Base-by-base conservation (phyloP, 2,888 invertebrate genomes). In the Lycophotia porphyrea region DNA sequence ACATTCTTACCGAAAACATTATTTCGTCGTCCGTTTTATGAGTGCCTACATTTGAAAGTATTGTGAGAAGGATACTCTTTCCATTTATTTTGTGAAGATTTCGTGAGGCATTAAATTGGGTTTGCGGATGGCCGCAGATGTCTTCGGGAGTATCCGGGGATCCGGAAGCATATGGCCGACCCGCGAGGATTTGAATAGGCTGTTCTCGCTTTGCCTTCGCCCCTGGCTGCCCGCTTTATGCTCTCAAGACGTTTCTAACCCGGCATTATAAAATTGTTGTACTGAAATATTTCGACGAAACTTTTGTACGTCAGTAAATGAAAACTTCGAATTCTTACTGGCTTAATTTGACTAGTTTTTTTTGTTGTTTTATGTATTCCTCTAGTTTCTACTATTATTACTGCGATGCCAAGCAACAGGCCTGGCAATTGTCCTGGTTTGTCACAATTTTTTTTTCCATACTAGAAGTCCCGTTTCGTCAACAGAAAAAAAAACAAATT, bases 51-150 rank as follows among this genome's bases (percentile, higher is more conserved):
- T 85, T 85, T 85, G 71, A 84, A 70, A 84, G 77, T 78, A 80
- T 83, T 87, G 76, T 78, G 67, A 74, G 65, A 76, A 77, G 77
- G 86, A 92, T 91, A 91, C 88, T 91, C 88, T 92, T 91, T 88
- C 71, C 90, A 93, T 94, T 93, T 94, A 93, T 93, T 93, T 92
- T 92, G 93, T 93, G 91, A 92, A 92, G 92, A 93, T 93, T 94
- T 93, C 88, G 92, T 92, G 94, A 93, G 90, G 94, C 94, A 94
- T 95, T 93, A 94, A 94, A 95, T 95, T 95, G 93, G 93, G 92
- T 94, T 92, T 92, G 91, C 91, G 92, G 93, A 85, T 91, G 92
- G 91, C 91, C 93, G 91, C 94, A 94, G 94, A 93, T 94, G 94
- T 94, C 94, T 92, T 93, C 92, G 89, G 91, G 88, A 91, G 91